A percentile compares a stretch with the other conserved stretches of the same genome.
Conservation (phyloP, 2,113 vertebrate species). For the Zootoca vivipara region DNA sequence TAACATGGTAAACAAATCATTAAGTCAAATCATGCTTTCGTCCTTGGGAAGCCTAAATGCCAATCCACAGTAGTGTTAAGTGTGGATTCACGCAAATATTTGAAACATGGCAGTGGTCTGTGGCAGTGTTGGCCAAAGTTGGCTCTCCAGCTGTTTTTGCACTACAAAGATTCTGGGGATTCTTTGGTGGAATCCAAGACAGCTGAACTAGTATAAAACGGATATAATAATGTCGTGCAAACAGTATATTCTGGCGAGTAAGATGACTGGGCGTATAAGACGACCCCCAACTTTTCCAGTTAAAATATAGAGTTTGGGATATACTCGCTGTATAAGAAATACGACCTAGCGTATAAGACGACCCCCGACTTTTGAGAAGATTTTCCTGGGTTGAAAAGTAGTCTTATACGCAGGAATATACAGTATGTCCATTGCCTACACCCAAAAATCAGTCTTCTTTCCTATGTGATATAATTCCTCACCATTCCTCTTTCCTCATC, state of each 20-base stretch:
- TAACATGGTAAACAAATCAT: background rate
- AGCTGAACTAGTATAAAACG: background rate
- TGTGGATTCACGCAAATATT: background rate
- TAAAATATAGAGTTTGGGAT: no score
- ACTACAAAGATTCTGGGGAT: background rate
- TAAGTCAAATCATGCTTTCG: background rate
- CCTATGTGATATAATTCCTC: background rate
- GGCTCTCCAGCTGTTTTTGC: no score
- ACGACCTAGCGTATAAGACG: no score
- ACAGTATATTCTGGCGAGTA: no score
- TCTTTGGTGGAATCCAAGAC: background rate
- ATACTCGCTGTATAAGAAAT: no score
- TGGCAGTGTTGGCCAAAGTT: background rate
- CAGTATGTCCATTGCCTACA: background rate
- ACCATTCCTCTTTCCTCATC: background rate
- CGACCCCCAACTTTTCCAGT: no score
- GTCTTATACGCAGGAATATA: no score
- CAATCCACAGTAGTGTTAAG: background rate
- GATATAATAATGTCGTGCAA: background rate
- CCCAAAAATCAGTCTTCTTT: background rate
- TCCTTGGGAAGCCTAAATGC: conserved; percentile 11
- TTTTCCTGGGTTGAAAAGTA: no score
- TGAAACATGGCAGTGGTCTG: background rate
- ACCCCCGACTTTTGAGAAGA: no score
- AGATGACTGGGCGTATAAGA: no score